Percentiles rank a stretch among this genome's conserved stretches.
phyloP scores from a whole-genome alignment of 2,888 invertebrate genomes.

The Caenorhabditis sulstoni region DNA sequence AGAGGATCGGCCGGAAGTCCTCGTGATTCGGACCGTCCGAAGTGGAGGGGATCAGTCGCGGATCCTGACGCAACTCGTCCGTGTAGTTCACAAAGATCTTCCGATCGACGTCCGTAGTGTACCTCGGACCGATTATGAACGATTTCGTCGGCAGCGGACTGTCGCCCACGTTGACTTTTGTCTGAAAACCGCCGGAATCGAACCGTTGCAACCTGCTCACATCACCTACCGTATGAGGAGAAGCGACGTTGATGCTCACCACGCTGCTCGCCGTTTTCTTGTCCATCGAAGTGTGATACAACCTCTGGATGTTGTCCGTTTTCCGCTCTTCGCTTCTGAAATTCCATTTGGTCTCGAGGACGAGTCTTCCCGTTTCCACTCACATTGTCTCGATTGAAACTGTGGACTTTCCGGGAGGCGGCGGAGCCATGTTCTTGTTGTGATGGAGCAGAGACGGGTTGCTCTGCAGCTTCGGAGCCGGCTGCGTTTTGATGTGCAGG shows the following conservation, averaged over 20 bases:
- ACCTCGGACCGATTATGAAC: slow-evolving; percentile 55
- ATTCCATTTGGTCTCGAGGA: background rate
- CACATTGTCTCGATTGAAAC: slow-evolving; percentile 57
- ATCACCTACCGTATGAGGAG: slow-evolving; percentile 52
- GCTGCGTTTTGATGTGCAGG: slow-evolving; percentile 52
- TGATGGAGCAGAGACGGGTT: slow-evolving; percentile 19
- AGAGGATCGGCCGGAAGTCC: slow-evolving; percentile 47
- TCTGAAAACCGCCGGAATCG: slow-evolving; percentile 25
- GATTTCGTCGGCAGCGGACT: slow-evolving; percentile 51
- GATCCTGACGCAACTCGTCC: slow-evolving; percentile 56
- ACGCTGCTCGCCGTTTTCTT: slow-evolving; percentile 51
- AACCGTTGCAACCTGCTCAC: too few relatives aligned
- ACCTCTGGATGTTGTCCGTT: slow-evolving; percentile 40
- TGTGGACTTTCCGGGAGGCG: slow-evolving; percentile 47
- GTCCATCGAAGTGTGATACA: slow-evolving; percentile 59
- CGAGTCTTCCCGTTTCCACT: background rate
- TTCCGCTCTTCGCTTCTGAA: slow-evolving; percentile 51
- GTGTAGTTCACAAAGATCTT: slow-evolving; percentile 57
- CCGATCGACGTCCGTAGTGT: slow-evolving; percentile 46
- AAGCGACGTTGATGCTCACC: slow-evolving; percentile 56
- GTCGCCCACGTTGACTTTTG: slow-evolving; percentile 57
- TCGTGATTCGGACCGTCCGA: slow-evolving; percentile 36
- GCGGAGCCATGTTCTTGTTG: slow-evolving; percentile 55
- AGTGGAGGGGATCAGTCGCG: slow-evolving; percentile 52
- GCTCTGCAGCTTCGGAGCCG: slow-evolving; percentile 9